Conservation (phyloP, 2,888 invertebrate species). For the Dexiosoma caninum region DNA sequence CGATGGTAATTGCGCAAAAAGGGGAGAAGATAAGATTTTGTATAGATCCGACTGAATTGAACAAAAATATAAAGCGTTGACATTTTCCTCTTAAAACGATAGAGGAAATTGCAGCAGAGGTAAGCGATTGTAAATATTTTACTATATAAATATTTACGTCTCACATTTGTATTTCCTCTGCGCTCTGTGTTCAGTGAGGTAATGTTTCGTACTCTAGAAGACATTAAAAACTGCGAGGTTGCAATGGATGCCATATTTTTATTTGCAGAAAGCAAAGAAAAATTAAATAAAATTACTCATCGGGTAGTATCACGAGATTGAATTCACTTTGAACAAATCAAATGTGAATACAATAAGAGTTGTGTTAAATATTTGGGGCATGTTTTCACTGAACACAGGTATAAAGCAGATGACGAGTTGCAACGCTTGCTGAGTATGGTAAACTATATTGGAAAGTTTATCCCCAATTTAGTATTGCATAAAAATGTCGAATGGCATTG, state of each 20-base stretch:
- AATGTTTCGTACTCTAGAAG: conserved; percentile 45
- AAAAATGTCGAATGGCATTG: conserved; percentile 29
- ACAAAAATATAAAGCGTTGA: conserved; percentile 43
- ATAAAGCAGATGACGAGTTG: conserved; percentile 12
- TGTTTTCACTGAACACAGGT: conserved; percentile 23
- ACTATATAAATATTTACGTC: conserved; percentile 57
- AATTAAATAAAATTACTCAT: no score
- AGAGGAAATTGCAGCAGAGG: conserved; percentile 53
- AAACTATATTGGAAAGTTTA: conserved; percentile 43
- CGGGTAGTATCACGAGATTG: conserved; percentile 58
- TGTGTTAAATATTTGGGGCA: background rate
- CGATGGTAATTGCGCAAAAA: conserved; percentile 47
- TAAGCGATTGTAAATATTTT: conserved; percentile 61
- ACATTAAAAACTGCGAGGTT: conserved; percentile 20
- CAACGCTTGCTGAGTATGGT: conserved; percentile 44
- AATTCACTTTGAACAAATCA: conserved; percentile 66
- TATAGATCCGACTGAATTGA: conserved; percentile 41
- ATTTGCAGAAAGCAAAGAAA: conserved; percentile 47
- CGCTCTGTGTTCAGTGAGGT: conserved; percentile 66
- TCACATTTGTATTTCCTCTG: no score
- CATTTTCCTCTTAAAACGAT: conserved; percentile 45
- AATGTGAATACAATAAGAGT: conserved; percentile 65
- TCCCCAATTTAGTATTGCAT: conserved; percentile 38
- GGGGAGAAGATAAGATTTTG: conserved; percentile 42
- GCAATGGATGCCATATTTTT: conserved; percentile 33